Base-by-base conservation (phyloP, 2,797 vertebrate species). In the Chelidonichthys spinosus region DNA sequence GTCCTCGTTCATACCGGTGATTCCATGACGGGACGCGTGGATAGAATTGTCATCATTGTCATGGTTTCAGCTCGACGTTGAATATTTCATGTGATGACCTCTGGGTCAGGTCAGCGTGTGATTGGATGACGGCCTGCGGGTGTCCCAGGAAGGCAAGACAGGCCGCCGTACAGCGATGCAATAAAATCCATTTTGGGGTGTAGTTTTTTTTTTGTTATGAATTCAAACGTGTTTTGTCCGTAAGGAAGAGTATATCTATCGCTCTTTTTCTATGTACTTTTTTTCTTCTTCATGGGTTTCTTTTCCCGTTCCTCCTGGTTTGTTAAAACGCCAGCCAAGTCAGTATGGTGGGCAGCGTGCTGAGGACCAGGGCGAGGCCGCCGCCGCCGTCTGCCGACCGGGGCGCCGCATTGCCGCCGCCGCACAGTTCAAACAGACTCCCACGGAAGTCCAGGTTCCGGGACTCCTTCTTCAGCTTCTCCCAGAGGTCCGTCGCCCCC, bases 351-450 rank as follows among this genome's bases (percentile, higher is more conserved):
- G 95, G 95, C 87, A 98, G 93, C 62, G 94, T 86, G 84, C 80
- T 94, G 75, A 97, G 93, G 66, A 97, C 92, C 93, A 96, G 76
- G 47, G 93, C 85, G 68, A 92, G 77, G 87, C 95, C 89, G 60
- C 85, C 72, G 65, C 92, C 89, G 65, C 92, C 89, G 43, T 84
- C 72, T 4, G 91, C 73, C 39, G 94, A 86, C 66, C 89, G 85
- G 17, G 95, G 91, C 46, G 90, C 88, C 59, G 93, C 94, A 86
- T 95, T 96, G 86, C 95, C 91, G 63, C 95, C 92, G 75, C 95
- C 94, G 85, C 98, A 99, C 87, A 99, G 97, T 96, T 98, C 96
- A 93, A 98, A 99, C 93, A 99, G 93, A 94, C 96, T 98, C 94
- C 97, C 98, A 87, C 96, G 95, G 92, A 98, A 97, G 87, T 98